Base-by-base conservation (phyloP, 2,113 vertebrate genomes). In the Mungos mungo region DNA sequence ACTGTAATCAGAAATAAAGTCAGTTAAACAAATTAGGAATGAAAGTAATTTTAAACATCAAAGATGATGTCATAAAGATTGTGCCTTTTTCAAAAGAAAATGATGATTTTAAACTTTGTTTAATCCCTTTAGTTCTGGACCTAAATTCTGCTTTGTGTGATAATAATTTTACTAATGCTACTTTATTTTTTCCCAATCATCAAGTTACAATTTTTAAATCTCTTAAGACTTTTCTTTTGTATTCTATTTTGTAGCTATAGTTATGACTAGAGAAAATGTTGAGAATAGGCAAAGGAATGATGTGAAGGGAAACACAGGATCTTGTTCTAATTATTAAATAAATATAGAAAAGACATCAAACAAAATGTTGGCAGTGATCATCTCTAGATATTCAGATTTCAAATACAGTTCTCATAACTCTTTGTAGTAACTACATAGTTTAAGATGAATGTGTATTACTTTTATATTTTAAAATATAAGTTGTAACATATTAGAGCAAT, bases 1-100 rank as follows among this genome's bases (percentile, higher is more conserved):
- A 65, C n/a, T 60, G 41, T 29, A 86, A 21, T 38, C 31, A 35
- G 7, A 41, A 83, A 50, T 74, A 82, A 52, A 66, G 16, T 88
- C 72, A 29, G 16, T 38, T 38, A 72, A 84, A 1, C n/a, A 27
- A 84, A 92, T 41, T 31, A 79, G 13, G 27, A 84, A 9, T 79
- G 79, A 66, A 93, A 89, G 25, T 83, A 63, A 72, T 31, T 92
- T 92, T 85, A 65, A 85, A 85, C 41, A 72, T 95, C 52, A 85
- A n/a, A 38, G 38, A 72, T 88, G 23, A 47, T 85, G 14, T 66
- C 19, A 47, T 57, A 8, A 35, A 50, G 3, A 38, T 18, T 10
- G 63, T 66, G 45, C 5, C 35, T 72, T 90, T 95, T 86, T 65
- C 2, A 74, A 76, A 90, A 90, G 27, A 52, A 89, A 80, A 41